Evolutionary conservation across 2,888 invertebrate species (phyloP).

Genomic region (Barypeithes pellucidus): DNA sequence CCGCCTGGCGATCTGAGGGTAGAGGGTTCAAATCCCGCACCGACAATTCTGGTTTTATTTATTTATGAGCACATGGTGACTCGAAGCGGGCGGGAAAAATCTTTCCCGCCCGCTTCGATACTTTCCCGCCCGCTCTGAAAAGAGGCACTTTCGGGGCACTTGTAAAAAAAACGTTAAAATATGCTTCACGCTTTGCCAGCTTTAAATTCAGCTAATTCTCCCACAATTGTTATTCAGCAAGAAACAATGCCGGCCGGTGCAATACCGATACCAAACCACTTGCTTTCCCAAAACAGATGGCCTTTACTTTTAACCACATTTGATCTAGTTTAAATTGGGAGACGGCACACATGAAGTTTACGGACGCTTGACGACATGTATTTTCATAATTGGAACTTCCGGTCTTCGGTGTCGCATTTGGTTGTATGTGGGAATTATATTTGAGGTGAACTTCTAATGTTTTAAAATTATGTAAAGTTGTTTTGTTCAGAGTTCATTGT

Average conservation of each 20-base stretch:
- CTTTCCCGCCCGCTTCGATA: too few species aligned
- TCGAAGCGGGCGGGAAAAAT: too few species aligned
- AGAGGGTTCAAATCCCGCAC: too few species aligned
- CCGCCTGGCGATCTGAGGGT: too few species aligned
- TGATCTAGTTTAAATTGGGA: constrained; percentile 34
- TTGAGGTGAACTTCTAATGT: neutral
- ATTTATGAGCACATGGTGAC: too few species aligned
- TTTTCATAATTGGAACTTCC: constrained; percentile 36
- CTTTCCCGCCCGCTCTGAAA: too few species aligned
- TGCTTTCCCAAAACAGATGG: constrained; percentile 23
- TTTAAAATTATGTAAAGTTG: neutral
- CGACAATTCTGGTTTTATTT: too few species aligned
- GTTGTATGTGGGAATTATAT: constrained; percentile 3
- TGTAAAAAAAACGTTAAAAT: neutral
- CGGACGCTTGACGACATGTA: constrained; percentile 14
- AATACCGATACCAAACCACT: constrained; percentile 32
- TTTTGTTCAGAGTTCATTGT: too few species aligned
- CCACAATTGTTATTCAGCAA: constrained; percentile 45
- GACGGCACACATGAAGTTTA: constrained; percentile 28
- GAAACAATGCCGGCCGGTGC: constrained; percentile 24
- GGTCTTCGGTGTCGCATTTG: constrained; percentile 11
- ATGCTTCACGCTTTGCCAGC: constrained; percentile 22
- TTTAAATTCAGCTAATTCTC: constrained; percentile 12
- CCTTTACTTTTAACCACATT: constrained; percentile 21
- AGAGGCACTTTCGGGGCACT: too few species aligned